Base-by-base conservation (phyloP, 2,888 invertebrate genomes). In the Pilophorus perplexus region DNA sequence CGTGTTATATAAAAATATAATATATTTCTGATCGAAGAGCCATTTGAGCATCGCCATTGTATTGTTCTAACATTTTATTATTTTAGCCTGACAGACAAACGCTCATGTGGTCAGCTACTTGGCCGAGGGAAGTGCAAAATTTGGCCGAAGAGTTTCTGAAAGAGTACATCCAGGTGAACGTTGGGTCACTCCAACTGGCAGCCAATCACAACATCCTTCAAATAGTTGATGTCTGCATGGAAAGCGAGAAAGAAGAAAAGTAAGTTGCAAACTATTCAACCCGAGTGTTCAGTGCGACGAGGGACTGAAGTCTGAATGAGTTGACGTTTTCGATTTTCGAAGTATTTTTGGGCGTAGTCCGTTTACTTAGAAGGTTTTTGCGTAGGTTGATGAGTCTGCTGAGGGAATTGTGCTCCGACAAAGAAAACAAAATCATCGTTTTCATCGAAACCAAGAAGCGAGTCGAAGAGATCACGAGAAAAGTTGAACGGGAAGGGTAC, bases 61-160 rank as follows among this genome's bases (percentile, higher is more conserved):
- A 6, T 66, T 1, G 14, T 38, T 12, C 16, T 27, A 42, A 42
- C n/a, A 42, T 42, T 42, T 42, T 42, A 6, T 14, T 6, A n/a
- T 22, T 57, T 20, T 28, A 80, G 79, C 94, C 94, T 14, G 94
- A 96, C 75, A 82, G 97, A 74, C 97, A 98, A 78, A 94, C 93
- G 12, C 81, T 97, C 48, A 98, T 98, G 97, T 98, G 95, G 93
- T 94, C 94, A 70, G 97, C 97, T 0, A 98, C 97, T 10, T 98
- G 97, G 97, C 97, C 97, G 0, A 94, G 93, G 75, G 97, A 97
- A 81, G 96, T 98, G 1, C 72, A 73, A 14, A 73, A 72, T 37
- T 60, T 74, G 6, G 97, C 97, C n/a, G 88, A 91, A 74, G 96
- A 97, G 75, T 98, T 95, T 77, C 82, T 97, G 16, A 85, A 85